These are phyloP conservation scores for Smutsia temminckii DNA, from an alignment of 2,797 vertebrate species.

Conservation along the genomic window DNA sequence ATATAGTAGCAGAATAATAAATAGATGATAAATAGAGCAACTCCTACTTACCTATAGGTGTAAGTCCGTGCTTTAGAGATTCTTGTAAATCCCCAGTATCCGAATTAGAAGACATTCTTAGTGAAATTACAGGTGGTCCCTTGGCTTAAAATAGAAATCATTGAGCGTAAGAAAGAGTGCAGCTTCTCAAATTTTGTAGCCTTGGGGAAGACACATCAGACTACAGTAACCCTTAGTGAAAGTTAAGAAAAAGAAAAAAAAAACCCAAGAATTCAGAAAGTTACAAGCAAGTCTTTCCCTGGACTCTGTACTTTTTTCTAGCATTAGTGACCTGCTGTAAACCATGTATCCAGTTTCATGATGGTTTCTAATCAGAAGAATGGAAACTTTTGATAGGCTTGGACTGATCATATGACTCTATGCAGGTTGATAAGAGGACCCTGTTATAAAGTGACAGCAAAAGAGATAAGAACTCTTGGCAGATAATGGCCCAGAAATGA, in stretches of 20 bases:
- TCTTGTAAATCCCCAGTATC: slow-evolving; percentile 83
- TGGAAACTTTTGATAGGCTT: slow-evolving; percentile 88
- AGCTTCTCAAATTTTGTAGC: slow-evolving; percentile 83
- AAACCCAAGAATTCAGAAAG: slow-evolving; percentile 85
- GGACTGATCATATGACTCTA: slow-evolving; percentile 82
- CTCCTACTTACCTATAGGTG: slow-evolving; percentile 85
- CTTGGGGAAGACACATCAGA: slow-evolving; percentile 77
- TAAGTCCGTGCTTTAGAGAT: slow-evolving; percentile 83
- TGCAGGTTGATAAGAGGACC: slow-evolving; percentile 89
- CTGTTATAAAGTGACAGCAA: slow-evolving; percentile 98
- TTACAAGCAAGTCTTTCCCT: slow-evolving; percentile 83
- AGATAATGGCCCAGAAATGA: slow-evolving; percentile 94
- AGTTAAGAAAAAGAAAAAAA: slow-evolving; percentile 81
- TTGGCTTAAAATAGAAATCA: slow-evolving; percentile 82
- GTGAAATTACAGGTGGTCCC: slow-evolving; percentile 75
- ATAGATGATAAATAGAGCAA: slow-evolving; percentile 56
- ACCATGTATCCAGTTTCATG: slow-evolving; percentile 87
- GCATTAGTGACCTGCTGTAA: slow-evolving; percentile 88
- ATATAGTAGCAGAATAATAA: slow-evolving; percentile 76
- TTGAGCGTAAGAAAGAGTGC: slow-evolving; percentile 81
- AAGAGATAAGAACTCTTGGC: slow-evolving; percentile 94
- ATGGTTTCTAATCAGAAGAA: slow-evolving; percentile 88
- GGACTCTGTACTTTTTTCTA: slow-evolving; percentile 87
- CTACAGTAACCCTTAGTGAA: slow-evolving; percentile 84
- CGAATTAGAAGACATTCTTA: slow-evolving; percentile 85